Evolutionary conservation across 2,113 vertebrate species (phyloP), one percentile per base, ranked within the genome.

Genomic region (Picathartes gymnocephalus): DNA sequence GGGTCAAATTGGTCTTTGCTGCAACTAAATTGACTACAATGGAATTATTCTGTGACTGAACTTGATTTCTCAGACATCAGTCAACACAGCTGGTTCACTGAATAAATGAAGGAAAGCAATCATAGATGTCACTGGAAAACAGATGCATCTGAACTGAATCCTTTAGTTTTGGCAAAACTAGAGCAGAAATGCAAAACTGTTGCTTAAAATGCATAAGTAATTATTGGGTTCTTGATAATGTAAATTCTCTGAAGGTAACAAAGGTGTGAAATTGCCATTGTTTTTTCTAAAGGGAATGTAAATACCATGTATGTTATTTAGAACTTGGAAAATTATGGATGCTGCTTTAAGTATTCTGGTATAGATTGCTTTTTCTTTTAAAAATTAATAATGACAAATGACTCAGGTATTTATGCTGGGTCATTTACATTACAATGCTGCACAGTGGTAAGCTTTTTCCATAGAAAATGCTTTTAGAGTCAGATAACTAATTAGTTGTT

Each of bases 41-140:
- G 81, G 72, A 90, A 53, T 94, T 88, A 76, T 56, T 88, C 86
- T 90, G 91, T 71, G 83, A 48, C 61, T 65, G 84, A 92, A 88
- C 82, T 78, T 96, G 84, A 77, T 90, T 94, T 81, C 88, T 86
- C 76, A 95, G 77, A 54, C 71, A 51, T 94, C 79, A 86, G 93
- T 95, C 87, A 90, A 86, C 85, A 79, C 82, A 96, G 82, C 83
- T 96, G 54, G 80, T 92, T 90, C 51, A 68, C 20, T 60, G 66
- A 90, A 73, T 73, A 86, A 85, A 40, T 68, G 45, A 84, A 95
- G 86, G 77, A 9, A 96, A 78, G 74, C 42, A 88, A 87, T 30
- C 71, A 48, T n/a, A 76, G 69, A 79, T 78, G 39, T 71, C 80
- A 62, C 64, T 86, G 76, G 27, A 68, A 92, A 81, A 81, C 48